A percentile compares a stretch with the other conserved stretches of the same genome.
phyloP scores from a whole-genome alignment of 2,797 vertebrate species.

The Luscinia megarhynchos region DNA sequence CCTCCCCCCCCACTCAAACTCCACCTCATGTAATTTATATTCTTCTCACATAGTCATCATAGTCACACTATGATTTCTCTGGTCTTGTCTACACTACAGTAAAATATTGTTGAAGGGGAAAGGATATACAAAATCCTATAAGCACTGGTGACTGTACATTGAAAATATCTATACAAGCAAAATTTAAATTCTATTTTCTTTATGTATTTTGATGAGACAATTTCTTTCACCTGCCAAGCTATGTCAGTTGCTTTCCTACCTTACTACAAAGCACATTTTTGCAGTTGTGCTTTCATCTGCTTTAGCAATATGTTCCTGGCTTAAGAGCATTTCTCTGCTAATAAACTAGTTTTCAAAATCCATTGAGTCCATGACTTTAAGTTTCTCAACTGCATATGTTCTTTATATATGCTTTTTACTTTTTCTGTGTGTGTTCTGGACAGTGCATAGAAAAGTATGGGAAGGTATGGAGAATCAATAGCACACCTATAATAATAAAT shows the following conservation, averaged over 20 bases:
- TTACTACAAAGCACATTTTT: background rate
- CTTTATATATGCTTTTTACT: background rate
- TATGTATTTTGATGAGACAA: background rate
- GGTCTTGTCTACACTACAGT: background rate
- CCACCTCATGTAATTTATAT: background rate
- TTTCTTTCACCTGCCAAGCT: background rate
- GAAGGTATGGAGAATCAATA: background rate
- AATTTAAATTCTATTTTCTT: background rate
- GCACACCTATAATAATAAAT: conserved; percentile 3
- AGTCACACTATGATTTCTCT: background rate
- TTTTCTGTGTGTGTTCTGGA: background rate
- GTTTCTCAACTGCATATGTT: background rate
- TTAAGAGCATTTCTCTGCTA: background rate
- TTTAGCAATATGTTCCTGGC: background rate
- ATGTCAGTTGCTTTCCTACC: background rate
- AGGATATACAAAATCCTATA: background rate
- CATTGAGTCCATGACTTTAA: background rate
- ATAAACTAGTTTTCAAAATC: background rate
- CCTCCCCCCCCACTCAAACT: rapidly evolving
- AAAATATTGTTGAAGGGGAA: background rate
- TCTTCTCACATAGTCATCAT: background rate
- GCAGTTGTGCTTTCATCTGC: background rate
- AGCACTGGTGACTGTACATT: background rate
- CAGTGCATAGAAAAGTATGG: background rate
- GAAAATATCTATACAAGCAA: background rate